These are phyloP conservation scores for Ciconia stormi DNA, from an alignment of 2,113 vertebrate species.

Conservation along the genomic window DNA sequence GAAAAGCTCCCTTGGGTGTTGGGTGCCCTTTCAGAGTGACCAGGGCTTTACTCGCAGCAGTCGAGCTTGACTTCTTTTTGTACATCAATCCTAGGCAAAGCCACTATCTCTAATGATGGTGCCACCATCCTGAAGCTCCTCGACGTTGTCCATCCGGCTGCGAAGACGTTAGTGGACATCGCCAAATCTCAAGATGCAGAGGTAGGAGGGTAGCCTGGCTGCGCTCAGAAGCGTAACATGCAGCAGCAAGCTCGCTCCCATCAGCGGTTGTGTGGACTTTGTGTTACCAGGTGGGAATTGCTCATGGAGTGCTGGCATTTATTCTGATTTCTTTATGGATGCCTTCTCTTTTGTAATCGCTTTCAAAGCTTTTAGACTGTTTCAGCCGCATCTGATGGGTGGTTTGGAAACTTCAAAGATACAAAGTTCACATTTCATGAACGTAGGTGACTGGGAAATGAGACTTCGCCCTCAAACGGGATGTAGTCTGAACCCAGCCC, in stretches of 20 bases:
- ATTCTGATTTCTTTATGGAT: background rate
- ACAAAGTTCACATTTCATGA: accelerated
- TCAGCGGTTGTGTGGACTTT: background rate
- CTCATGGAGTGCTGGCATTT: accelerated
- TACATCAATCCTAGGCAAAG: conserved; percentile 81
- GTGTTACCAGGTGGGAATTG: background rate
- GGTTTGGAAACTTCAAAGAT: background rate
- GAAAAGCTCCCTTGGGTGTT: background rate
- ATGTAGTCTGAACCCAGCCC: background rate
- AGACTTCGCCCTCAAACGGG: background rate
- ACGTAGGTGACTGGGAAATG: background rate
- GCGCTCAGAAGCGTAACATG: accelerated
- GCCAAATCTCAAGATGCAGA: conserved; percentile 97
- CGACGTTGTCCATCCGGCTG: conserved; percentile 95
- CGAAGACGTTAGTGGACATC: conserved; percentile 95
- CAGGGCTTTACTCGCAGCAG: accelerated
- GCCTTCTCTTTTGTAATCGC: background rate
- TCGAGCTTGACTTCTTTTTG: background rate
- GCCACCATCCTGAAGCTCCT: conserved; percentile 97
- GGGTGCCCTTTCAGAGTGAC: too few relatives aligned
- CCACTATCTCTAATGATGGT: conserved; percentile 97
- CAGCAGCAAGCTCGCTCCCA: background rate
- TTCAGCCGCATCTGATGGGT: background rate
- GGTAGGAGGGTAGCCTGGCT: conserved; percentile 70
- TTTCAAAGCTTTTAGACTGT: background rate